Conservation (phyloP, 2,113 vertebrate species). For the Ailuropoda melanoleuca region DNA sequence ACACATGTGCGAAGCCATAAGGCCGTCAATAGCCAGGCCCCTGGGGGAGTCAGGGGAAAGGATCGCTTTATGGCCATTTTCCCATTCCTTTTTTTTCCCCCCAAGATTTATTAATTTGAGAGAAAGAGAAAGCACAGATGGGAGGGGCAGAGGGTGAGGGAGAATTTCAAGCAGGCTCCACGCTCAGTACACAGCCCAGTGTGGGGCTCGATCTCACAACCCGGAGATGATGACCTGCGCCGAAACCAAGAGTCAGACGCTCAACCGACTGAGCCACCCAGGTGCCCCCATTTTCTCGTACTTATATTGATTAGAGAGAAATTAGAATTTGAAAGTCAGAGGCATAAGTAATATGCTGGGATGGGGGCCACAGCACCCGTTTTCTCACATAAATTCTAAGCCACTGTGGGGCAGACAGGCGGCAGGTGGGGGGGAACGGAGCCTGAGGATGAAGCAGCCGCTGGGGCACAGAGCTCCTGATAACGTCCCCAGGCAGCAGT, state of each 20-base stretch:
- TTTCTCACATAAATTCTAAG: not conserved
- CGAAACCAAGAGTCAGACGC: not conserved
- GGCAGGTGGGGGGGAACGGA: no score
- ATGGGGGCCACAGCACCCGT: accelerated
- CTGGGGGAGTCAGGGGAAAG: not conserved
- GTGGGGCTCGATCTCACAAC: not conserved
- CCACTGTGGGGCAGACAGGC: not conserved
- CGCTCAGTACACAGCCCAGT: not conserved
- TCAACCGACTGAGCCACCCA: not conserved
- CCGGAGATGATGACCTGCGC: not conserved
- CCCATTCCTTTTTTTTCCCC: not conserved
- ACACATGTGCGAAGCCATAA: accelerated
- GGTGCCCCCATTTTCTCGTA: not conserved
- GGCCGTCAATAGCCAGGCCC: no score
- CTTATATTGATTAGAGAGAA: not conserved
- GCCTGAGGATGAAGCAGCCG: not conserved
- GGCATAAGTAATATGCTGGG: not conserved
- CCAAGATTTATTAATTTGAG: not conserved
- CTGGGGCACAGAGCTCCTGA: not conserved
- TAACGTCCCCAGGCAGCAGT: not conserved
- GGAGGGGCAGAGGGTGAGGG: not conserved
- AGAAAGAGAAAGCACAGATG: not conserved
- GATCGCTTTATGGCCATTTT: not conserved
- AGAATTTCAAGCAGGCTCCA: not conserved
- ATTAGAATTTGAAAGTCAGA: not conserved